Base-by-base conservation (phyloP, 1,140 invertebrate genomes). In the Cyclargus thomasi region DNA sequence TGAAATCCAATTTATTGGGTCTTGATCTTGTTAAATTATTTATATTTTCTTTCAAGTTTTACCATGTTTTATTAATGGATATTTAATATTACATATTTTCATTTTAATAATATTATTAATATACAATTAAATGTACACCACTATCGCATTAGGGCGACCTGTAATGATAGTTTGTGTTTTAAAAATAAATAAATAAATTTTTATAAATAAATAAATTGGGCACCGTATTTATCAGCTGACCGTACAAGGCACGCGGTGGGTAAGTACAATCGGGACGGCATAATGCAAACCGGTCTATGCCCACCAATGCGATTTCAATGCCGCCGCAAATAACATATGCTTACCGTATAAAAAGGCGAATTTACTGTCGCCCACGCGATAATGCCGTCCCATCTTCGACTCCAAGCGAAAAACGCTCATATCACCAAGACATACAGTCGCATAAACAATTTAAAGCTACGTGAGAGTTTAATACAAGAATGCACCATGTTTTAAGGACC, bases 221-320 rank as follows among this genome's bases (percentile, higher is more conserved):
- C 55, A 59, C 18, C 11, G 55, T 20, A 67, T 35, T 63, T 17
- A 67, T 71, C 71, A 79, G 65, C 74, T 70, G 65, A 64, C 80
- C 22, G 39, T 86, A 79, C 74, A 14, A 21, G 53, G 67, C 72
- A 73, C 74, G 74, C 76, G 80, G 81, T 82, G 77, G 78, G 77
- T 77, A 76, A 67, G 66, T 67, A 71, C 65, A 66, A 71, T 67
- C 53, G 70, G 67, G 69, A 76, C 70, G 74, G 81, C 76, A 85
- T 86, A 83, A 85, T 85, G 69, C 78, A 71, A 81, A 86, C 84
- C 82, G 82, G 84, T 86, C 74, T 20, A 59, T 65, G 78, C 77
- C 83, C 82, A 84, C 82, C 83, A 78, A 82, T 82, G 81, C 82
- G 77, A 80, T 83, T 77, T 82, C 78, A 82, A 83, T 83, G 74